Evolutionary conservation across 2,797 vertebrate species (phyloP), one percentile per base, ranked within the genome.

Genomic region (Squalus acanthias): DNA sequence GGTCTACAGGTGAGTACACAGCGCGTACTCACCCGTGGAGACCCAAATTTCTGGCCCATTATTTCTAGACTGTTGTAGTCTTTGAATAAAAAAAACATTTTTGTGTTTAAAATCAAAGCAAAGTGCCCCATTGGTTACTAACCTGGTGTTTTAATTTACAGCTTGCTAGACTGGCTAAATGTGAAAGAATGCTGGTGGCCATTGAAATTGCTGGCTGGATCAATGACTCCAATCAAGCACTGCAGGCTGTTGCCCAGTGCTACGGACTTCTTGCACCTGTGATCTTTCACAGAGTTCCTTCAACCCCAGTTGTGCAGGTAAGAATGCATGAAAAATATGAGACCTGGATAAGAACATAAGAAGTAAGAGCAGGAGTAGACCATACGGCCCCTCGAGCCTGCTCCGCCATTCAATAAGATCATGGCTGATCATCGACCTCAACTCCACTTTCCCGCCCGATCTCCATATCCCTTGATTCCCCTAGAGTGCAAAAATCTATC

Each of bases 211-310:
- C 98, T 76, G 98, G 97, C 97, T 98, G 98, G 98, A 97, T 99
- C 95, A 98, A 98, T 87, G 98, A 99, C 96, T 96, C 97, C 33
- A 97, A 96, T 95, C 98, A 97, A 46, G 97, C 97, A 29, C 97
- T 99, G 96, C 99, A 99, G 97, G 98, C 98, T 97, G 98, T 98
- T 96, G 98, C 98, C 93, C 98, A 97, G 63, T 99, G 99, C 97
- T 99, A 99, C 0, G 98, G 98, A 69, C 98, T 99, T 95, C 98
- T 99, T 65, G 97, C 98, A 96, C 99, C 99, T 50, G 96, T 99
- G 79, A 98, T 99, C 97, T 99, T 98, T 97, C 98, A 99, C 98
- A 98, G 98, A 97, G 98, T 99, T 96, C 96, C 97, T 96, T 98
- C 98, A 96, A 97, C 98, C 33, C 97, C 98, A 82, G 97, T 98